phyloP scores from a whole-genome alignment of 2,797 vertebrate genomes.

The Clarias fuscus region DNA sequence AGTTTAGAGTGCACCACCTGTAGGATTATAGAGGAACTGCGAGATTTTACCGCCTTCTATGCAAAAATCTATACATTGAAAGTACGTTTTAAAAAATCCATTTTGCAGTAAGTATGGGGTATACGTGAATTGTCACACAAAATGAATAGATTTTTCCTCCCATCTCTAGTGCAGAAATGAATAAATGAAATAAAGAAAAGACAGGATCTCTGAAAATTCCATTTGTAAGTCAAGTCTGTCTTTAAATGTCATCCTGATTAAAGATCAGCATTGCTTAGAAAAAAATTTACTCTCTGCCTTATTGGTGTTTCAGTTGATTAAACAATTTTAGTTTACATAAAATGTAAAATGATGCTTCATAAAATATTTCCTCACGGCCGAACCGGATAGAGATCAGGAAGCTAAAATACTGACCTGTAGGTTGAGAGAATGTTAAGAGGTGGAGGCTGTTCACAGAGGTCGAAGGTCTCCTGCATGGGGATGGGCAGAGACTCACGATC shows the following conservation, averaged over 20 bases:
- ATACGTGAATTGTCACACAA: too few relatives aligned
- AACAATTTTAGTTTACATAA: not conserved
- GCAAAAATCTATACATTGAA: too few relatives aligned
- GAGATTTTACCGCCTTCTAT: too few relatives aligned
- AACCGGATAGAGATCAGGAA: not conserved
- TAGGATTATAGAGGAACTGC: too few relatives aligned
- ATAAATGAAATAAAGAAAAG: not conserved
- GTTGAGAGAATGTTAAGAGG: constrained; percentile 95
- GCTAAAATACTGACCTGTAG: constrained; percentile 84
- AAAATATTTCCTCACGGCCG: not conserved
- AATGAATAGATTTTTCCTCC: too few relatives aligned
- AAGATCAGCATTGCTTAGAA: not conserved
- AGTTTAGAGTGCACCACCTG: too few relatives aligned
- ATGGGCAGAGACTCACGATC: constrained; percentile 91
- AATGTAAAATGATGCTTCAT: not conserved
- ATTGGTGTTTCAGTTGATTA: not conserved
- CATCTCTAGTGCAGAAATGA: not conserved
- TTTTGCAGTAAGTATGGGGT: too few relatives aligned
- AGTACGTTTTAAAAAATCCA: too few relatives aligned
- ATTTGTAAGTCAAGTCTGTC: not conserved
- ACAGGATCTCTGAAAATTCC: not conserved
- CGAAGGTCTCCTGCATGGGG: constrained; percentile 92
- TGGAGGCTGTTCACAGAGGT: constrained; percentile 92
- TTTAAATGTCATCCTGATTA: not conserved
- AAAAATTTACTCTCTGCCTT: not conserved